Base-by-base conservation (phyloP, 2,113 vertebrate species). In the Sander vitreus region DNA sequence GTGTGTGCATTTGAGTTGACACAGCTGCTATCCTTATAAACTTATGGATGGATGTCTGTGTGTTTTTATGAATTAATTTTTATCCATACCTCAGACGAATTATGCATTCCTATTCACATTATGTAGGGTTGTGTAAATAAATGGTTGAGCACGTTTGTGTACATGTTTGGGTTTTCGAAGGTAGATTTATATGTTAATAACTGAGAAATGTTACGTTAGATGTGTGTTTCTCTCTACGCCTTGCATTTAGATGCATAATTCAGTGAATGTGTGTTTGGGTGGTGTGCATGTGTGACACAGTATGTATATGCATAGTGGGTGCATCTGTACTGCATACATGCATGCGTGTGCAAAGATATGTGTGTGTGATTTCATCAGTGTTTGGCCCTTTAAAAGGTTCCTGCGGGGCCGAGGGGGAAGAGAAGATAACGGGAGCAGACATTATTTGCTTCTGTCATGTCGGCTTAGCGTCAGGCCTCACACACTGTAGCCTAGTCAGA, bases 371-470 rank as follows among this genome's bases (percentile, higher is more conserved):
- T 90, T 90, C 70, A 86, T 90, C 81, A 81, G 86, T 78, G 89
- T 86, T 94, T 92, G 93, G 89, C 93, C 92, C 94, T 94, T 95
- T 95, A 95, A 95, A 93, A 93, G 92, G 88, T 90, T 94, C 89
- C 92, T 92, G 93, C 91, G 39, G 91, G 89, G 94, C 92, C 85
- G 88, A 85, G 89, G 93, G 91, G 89, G 88, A 88, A 91, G 89
- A 93, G 85, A 92, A 93, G 91, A 92, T 91, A 94, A 95, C 88
- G 81, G 91, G 94, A 95, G 95, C 93, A 94, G 93, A 95, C 94
- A 92, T 95, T 94, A 95, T 95, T 95, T 95, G 93, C 93, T 95
- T 93, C 94, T 95, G 95, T 95, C 94, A 93, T 92, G 85, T 95
- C 80, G 81, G 71, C 77, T 96, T 95, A 96, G 88, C 78, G 47